A percentile compares a stretch with the other conserved stretches of the same genome.
Conservation (phyloP, 1,140 invertebrate species). For the Anastrepha obliqua region DNA sequence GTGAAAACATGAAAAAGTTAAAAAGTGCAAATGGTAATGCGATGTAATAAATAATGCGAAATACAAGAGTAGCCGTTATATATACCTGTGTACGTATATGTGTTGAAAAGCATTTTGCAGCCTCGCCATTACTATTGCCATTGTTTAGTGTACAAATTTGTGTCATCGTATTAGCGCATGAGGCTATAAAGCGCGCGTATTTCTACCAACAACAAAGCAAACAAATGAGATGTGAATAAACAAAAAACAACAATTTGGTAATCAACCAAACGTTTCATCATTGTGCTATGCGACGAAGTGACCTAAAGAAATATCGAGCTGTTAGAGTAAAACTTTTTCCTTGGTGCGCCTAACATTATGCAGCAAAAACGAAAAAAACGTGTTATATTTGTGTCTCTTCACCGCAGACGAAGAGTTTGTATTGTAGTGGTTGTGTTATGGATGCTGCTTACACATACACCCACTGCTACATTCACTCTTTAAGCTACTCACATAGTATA, state of each 20-base stretch:
- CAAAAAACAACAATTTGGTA: not conserved
- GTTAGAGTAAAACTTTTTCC: not conserved
- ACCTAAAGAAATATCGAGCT: not conserved
- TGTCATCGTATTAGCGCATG: constrained; percentile 3
- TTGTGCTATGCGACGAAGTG: not conserved
- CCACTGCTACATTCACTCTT: not conserved
- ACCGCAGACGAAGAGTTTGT: not conserved
- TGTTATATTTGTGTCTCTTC: not conserved
- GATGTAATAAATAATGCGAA: not conserved
- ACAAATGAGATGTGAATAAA: not conserved
- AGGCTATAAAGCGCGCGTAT: constrained; percentile 40
- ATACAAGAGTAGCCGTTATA: not conserved
- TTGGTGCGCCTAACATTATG: not conserved
- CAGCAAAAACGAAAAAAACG: not conserved
- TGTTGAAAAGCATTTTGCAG: not conserved
- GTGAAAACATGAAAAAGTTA: not conserved
- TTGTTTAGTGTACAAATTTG: constrained; percentile 29
- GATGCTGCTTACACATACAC: not conserved
- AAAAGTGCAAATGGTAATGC: not conserved
- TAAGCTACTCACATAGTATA: not conserved
- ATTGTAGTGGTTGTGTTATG: not conserved
- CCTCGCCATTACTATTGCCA: not conserved
- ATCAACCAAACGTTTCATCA: not conserved
- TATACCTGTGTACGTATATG: not conserved
- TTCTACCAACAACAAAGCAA: constrained; percentile 8